Percentiles rank a stretch among this genome's conserved stretches.
phyloP scores from a whole-genome alignment of 1,140 invertebrate species.

The Lepidurus apus region DNA sequence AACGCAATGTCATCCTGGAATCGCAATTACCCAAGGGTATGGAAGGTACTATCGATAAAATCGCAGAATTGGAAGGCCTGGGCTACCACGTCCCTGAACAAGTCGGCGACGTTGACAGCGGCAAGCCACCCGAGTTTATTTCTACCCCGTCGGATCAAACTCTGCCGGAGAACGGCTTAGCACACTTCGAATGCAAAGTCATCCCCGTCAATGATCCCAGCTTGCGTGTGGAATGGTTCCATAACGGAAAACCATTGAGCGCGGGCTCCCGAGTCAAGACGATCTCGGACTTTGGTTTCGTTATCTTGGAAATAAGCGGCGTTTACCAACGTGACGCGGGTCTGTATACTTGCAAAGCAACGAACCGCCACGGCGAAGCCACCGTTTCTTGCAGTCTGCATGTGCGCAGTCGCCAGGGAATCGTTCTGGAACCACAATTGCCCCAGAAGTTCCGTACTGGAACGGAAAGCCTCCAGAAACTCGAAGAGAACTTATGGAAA shows the following conservation, averaged over 20 bases:
- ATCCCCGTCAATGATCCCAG: slow-evolving; percentile 85
- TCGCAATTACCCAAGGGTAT: slow-evolving; percentile 87
- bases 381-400: slow-evolving; percentile 76
- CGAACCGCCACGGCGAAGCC: slow-evolving; percentile 83
- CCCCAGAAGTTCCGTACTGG: slow-evolving; percentile 77
- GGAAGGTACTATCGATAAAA: slow-evolving; percentile 87
- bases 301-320: slow-evolving; percentile 82
- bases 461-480: slow-evolving; percentile 80
- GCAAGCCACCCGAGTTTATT: slow-evolving; percentile 86
- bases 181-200: slow-evolving; percentile 86
- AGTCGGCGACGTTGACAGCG: slow-evolving; percentile 68
- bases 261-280: slow-evolving; percentile 83
- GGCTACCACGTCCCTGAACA: slow-evolving; percentile 48
- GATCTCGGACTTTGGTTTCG: slow-evolving; percentile 89
- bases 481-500: slow-evolving; percentile 83
- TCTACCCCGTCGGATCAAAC: slow-evolving; percentile 77
- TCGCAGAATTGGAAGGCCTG: slow-evolving; percentile 84
- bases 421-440: slow-evolving; percentile 83
- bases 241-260: slow-evolving; percentile 84
- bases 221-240: slow-evolving; percentile 93
- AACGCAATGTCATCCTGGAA: slow-evolving; percentile 83
- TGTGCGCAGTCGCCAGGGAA: slow-evolving; percentile 76
- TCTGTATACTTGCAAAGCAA: slow-evolving; percentile 84
- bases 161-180: slow-evolving; percentile 79
- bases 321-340: slow-evolving; percentile 83